Conservation (phyloP, 2,888 invertebrate species). For the Campaea margaritaria region DNA sequence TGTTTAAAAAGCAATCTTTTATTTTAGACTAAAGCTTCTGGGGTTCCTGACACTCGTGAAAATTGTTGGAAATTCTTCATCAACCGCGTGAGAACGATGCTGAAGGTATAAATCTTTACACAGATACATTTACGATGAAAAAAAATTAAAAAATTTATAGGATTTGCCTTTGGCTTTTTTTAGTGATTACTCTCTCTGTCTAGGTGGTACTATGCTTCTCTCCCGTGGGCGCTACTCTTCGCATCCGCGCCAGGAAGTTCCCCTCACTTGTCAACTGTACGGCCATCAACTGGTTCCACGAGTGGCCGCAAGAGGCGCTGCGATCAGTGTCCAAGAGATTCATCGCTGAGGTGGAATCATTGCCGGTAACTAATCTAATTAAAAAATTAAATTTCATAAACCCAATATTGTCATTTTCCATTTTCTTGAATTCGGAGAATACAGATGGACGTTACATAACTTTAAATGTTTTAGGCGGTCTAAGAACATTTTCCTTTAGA, state of each 20-base stretch:
- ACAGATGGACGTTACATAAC: too few relatives aligned
- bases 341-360: conserved; percentile 89
- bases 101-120: conserved; percentile 78
- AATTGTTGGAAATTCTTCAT: conserved; percentile 99
- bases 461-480: too few relatives aligned
- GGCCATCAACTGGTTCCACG: conserved; percentile 98
- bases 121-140: neutral
- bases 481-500: too few relatives aligned
- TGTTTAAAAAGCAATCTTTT: neutral
- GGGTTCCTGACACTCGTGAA: conserved; percentile 93
- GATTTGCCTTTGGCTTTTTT: too few relatives aligned
- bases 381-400: too few relatives aligned
- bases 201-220: conserved; percentile 95
- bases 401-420: too few relatives aligned
- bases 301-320: conserved; percentile 97
- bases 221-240: conserved; percentile 95
- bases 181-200: too few relatives aligned
- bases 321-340: conserved; percentile 95
- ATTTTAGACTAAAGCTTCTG: conserved; percentile 89
- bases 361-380: conserved; percentile 83
- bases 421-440: too few relatives aligned
- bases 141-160: too few relatives aligned
- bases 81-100: conserved; percentile 91
- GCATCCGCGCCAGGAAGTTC: conserved; percentile 95
- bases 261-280: conserved; percentile 97